A percentile compares a stretch with the other conserved stretches of the same genome.
Conservation (phyloP, 1,140 invertebrate species). For the Saccostrea echinata region DNA sequence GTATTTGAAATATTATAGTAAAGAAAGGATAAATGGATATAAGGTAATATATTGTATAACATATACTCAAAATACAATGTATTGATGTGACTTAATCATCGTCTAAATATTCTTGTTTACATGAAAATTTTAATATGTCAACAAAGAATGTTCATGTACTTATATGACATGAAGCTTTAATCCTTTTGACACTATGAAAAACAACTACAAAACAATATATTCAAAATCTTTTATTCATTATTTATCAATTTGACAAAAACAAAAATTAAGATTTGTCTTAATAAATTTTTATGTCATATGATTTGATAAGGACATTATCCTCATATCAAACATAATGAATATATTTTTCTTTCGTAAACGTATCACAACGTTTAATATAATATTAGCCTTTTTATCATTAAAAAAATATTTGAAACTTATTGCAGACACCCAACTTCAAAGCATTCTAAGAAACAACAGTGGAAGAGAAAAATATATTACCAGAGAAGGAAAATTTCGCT, state of each 20-base stretch:
- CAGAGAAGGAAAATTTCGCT: no score
- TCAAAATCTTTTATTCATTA: background rate
- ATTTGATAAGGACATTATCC: no score
- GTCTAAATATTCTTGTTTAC: background rate
- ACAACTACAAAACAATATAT: background rate
- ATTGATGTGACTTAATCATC: background rate
- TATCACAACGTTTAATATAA: no score
- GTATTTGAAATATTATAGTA: background rate
- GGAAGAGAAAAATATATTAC: no score
- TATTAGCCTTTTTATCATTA: no score
- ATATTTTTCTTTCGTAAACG: no score
- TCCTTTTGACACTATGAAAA: constrained; percentile 3
- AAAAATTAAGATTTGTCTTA: background rate
- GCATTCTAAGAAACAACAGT: no score
- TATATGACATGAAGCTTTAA: background rate
- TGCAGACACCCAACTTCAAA: no score
- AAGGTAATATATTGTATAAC: background rate
- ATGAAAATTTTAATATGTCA: background rate
- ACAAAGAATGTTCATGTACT: background rate
- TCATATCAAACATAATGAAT: no score
- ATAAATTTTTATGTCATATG: no score
- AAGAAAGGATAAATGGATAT: background rate
- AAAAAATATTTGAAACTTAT: no score
- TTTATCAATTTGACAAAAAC: background rate
- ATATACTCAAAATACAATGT: background rate